Conservation (phyloP, 2,888 invertebrate species). For the Scaeva pyrastri region DNA sequence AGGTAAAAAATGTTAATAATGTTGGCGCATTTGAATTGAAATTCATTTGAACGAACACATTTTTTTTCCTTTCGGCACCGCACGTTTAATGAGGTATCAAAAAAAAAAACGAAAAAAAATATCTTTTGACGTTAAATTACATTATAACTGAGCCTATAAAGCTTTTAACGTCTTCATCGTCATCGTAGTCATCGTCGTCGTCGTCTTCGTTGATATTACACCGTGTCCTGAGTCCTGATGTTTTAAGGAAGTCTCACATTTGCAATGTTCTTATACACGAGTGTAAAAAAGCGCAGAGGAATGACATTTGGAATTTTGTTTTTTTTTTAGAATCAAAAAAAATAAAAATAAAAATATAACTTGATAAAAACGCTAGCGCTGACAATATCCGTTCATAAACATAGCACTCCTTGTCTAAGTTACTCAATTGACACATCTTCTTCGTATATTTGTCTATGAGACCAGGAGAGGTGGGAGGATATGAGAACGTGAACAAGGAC, state of each 20-base stretch:
- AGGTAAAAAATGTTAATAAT: constrained; percentile 37
- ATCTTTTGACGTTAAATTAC: constrained; percentile 37
- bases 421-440: constrained; percentile 64
- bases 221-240: neutral
- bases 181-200: constrained; percentile 35
- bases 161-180: constrained; percentile 31
- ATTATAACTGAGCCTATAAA: constrained; percentile 38
- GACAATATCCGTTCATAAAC: constrained; percentile 70
- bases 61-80: constrained; percentile 13
- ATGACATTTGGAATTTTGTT: constrained; percentile 3
- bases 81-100: constrained; percentile 19
- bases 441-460: constrained; percentile 12
- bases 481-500: too few species aligned
- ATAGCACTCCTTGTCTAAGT: constrained; percentile 63
- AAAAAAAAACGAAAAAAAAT: constrained; percentile 15
- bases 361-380: constrained; percentile 66
- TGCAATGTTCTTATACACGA: constrained; percentile 37
- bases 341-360: constrained; percentile 10
- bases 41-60: constrained; percentile 45
- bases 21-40: constrained; percentile 68
- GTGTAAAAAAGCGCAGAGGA: constrained; percentile 32
- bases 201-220: neutral
- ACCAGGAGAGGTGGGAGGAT: too few species aligned
- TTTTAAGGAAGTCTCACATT: constrained; percentile 63
- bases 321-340: constrained; percentile 38